Conservation (phyloP, 2,113 vertebrate species). For the Tretioscincus oriximinensis region DNA sequence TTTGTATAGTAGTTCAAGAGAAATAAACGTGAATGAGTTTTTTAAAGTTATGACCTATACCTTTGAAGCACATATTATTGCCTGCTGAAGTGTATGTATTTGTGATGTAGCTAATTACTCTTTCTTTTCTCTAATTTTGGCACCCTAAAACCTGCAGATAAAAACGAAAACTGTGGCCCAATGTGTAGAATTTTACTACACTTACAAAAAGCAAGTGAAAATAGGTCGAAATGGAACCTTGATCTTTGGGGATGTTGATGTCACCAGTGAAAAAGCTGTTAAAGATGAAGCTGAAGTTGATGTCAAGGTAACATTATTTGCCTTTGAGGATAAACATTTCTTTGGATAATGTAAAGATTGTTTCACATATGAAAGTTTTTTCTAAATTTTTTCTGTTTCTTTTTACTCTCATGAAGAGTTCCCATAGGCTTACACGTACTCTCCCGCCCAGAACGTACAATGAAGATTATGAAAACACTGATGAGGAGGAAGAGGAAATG, state of each 20-base stretch:
- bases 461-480: slow-evolving; percentile 63
- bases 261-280: slow-evolving; percentile 65
- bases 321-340: not conserved
- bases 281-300: slow-evolving; percentile 89
- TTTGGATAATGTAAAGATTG: not conserved
- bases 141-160: slow-evolving; percentile 74
- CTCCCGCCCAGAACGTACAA: slow-evolving; percentile 73
- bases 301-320: slow-evolving; percentile 75
- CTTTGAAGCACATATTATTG: not conserved
- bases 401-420: slow-evolving; percentile 70
- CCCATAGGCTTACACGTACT: slow-evolving; percentile 78
- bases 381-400: slow-evolving; percentile 5
- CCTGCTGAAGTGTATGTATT: not conserved
- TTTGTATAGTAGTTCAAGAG: not conserved
- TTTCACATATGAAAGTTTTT: not conserved
- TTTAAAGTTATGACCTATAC: not conserved
- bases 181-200: slow-evolving; percentile 98
- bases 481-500: slow-evolving; percentile 63
- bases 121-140: not conserved
- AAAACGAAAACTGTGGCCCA: slow-evolving; percentile 94
- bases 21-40: not conserved
- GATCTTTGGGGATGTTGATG: slow-evolving; percentile 86
- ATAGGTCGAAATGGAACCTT: slow-evolving; percentile 89
- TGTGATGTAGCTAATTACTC: not conserved
- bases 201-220: slow-evolving; percentile 96